Conservation (phyloP, 2,797 vertebrate species). For the Phalanger gymnotis region DNA sequence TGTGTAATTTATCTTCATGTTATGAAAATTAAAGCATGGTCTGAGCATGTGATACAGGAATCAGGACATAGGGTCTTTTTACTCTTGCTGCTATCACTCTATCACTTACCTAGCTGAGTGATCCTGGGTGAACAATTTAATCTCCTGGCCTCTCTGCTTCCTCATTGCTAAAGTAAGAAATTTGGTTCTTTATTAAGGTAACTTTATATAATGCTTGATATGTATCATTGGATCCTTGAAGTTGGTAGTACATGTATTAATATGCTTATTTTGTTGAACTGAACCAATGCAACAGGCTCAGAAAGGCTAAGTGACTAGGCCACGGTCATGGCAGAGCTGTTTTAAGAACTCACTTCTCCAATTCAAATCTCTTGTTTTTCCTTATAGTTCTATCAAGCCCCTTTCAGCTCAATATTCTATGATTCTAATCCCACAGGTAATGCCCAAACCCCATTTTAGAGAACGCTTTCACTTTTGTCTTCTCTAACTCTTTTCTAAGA, state of each 20-base stretch:
- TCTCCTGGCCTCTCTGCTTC: background rate
- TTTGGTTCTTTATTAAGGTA: background rate
- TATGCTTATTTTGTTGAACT: background rate
- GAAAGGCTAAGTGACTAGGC: background rate
- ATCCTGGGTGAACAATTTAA: background rate
- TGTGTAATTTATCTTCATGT: constrained; percentile 25
- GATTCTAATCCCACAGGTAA: background rate
- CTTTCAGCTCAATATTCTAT: constrained; percentile 26
- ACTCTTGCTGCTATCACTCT: background rate
- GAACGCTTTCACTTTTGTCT: constrained; percentile 13
- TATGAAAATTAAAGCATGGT: constrained; percentile 13
- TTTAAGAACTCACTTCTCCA: background rate
- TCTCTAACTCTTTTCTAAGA: constrained; percentile 39
- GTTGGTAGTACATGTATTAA: background rate
- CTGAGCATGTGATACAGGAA: background rate
- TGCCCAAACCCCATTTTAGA: constrained; percentile 26
- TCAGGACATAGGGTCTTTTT: background rate
- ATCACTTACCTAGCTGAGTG: background rate
- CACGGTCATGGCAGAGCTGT: background rate
- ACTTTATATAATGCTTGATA: background rate
- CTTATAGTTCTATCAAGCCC: background rate
- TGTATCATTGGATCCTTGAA: background rate
- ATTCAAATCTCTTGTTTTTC: background rate
- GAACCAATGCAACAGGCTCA: background rate
- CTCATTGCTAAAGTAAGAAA: background rate